Evolutionary conservation across 1,140 invertebrate species (phyloP).

Genomic region (Drepana arcuata): DNA sequence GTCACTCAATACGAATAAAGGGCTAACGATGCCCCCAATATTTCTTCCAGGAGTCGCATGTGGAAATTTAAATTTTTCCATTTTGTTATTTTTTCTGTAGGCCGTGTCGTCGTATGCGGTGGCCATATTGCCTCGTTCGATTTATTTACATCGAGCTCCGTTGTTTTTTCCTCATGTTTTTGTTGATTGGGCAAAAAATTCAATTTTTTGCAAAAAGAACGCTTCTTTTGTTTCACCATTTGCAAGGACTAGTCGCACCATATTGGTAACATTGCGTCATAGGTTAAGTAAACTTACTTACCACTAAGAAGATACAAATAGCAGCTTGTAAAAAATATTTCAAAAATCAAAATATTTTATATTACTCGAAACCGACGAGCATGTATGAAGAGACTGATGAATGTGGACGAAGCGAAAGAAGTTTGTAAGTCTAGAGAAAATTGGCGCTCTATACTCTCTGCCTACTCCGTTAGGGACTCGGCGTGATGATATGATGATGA

Average conservation of each 20-base stretch:
- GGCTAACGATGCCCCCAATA: conserved; percentile 49
- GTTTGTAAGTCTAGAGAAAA: too few species aligned
- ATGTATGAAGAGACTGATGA: too few species aligned
- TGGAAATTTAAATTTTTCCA: conserved; percentile 48
- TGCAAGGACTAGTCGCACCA: conserved; percentile 16
- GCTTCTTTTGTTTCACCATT: conserved; percentile 33
- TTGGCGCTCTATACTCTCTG: too few species aligned
- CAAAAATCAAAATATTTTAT: too few species aligned
- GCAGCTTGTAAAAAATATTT: too few species aligned
- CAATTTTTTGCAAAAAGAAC: conserved; percentile 31
- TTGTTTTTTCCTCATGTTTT: conserved; percentile 39
- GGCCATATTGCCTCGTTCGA: conserved; percentile 45
- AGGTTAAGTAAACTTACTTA: too few species aligned
- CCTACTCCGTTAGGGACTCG: too few species aligned
- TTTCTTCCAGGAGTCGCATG: conserved; percentile 28
- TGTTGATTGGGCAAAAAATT: conserved; percentile 36
- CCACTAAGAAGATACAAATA: too few species aligned
- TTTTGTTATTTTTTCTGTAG: conserved; percentile 17
- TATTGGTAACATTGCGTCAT: neutral
- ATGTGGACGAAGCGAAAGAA: too few species aligned
- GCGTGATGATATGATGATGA: too few species aligned
- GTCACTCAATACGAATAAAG: conserved; percentile 42
- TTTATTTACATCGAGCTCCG: conserved; percentile 46
- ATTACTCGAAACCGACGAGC: too few species aligned
- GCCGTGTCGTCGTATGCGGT: conserved; percentile 32